These are phyloP conservation scores for Lithophane leautieri DNA, from an alignment of 2,888 invertebrate genomes.

Conservation along the genomic window DNA sequence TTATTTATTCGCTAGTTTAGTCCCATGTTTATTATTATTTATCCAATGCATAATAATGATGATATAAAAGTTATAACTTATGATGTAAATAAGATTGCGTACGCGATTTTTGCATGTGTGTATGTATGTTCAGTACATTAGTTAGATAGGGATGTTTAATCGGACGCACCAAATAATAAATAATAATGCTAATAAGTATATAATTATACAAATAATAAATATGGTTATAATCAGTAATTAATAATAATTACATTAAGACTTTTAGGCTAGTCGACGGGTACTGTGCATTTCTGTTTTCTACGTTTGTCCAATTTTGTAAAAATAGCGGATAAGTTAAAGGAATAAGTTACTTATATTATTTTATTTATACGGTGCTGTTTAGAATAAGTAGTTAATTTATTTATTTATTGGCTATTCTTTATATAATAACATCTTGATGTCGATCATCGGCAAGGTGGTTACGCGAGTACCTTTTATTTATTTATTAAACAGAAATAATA, in stretches of 20 bases:
- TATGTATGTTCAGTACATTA: constrained; percentile 67
- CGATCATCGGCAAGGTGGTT: constrained; percentile 83
- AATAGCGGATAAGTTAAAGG: constrained; percentile 75
- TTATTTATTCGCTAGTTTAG: constrained; percentile 56
- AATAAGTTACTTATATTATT: constrained; percentile 70
- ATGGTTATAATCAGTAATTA: constrained; percentile 57
- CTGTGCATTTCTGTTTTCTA: constrained; percentile 85
- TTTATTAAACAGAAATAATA: constrained; percentile 71
- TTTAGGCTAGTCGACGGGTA: constrained; percentile 89
- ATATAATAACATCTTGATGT: constrained; percentile 70
- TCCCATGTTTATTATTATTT: constrained; percentile 52
- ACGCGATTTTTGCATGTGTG: constrained; percentile 59
- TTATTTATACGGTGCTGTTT: constrained; percentile 81
- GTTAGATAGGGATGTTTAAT: constrained; percentile 72
- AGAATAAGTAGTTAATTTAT: constrained; percentile 75
- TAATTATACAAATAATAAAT: constrained; percentile 68
- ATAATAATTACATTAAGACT: constrained; percentile 66
- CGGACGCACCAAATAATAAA: constrained; percentile 79
- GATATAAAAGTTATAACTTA: constrained; percentile 61
- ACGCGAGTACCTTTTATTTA: constrained; percentile 89
- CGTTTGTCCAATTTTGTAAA: constrained; percentile 89
- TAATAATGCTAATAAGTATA: constrained; percentile 69
- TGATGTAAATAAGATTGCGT: constrained; percentile 72
- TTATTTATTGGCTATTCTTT: constrained; percentile 68
- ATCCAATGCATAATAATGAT: constrained; percentile 56